Evolutionary conservation across 1,140 invertebrate genomes (phyloP), one percentile per base, ranked within the genome.

Genomic region (Tetramorium alpestre): DNA sequence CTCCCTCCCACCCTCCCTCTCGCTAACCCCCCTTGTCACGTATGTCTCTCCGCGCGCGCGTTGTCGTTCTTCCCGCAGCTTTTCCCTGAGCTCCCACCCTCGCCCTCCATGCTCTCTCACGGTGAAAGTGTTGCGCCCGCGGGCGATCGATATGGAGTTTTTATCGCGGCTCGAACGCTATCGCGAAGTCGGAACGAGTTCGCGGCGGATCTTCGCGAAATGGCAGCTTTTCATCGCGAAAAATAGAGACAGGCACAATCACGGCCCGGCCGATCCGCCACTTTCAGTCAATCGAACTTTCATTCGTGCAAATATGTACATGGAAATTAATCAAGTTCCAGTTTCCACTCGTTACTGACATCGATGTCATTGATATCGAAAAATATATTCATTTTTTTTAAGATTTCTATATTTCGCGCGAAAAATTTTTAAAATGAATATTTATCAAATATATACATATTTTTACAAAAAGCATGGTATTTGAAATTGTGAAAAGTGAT

Each of bases 101-200:
- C 56, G 0, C 16, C 22, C 75, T 22, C 22, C 18, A 6, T 44
- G 72, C 65, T 60, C 73, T 73, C 47, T 54, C 54, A 62, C 51
- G 56, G 89, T 78, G 82, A 90, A 91, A 88, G 89, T 90, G 89
- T 88, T 90, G 81, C 81, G 56, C 47, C 64, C 86, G 64, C 78
- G 82, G 60, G 78, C 72, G 87, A 88, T 90, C 87, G 86, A 90
- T 88, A 72, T 54, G 25, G 44, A 51, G 65, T 58, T 87, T 89
- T 89, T 90, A 89, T 89, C 78, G 77, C 85, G 88, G 10, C 54
- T 73, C 41, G 80, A 73, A 84, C 41, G 54, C 41, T 84, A 84
- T 84, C 80, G 69, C 80, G 11, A 84, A 84, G 80, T 84, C 80
- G 80, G 8, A 73, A 84, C 80, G 80, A 84, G 28, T 60, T 56